phyloP scores from a whole-genome alignment of 2,888 invertebrate genomes.

The Caenorhabditis wallacei region DNA sequence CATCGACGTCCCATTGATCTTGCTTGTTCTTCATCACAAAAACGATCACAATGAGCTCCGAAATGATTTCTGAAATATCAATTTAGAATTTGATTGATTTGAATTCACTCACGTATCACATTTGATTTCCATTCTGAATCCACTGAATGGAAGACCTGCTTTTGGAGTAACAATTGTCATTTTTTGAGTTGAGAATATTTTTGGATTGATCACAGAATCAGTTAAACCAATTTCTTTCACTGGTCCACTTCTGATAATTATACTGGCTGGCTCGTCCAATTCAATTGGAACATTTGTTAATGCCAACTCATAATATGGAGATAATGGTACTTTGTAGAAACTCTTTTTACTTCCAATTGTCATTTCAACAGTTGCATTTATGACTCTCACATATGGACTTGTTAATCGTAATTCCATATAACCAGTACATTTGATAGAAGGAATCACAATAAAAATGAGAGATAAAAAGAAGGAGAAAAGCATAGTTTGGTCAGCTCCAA shows the following conservation, averaged over 20 bases:
- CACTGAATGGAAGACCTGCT: constrained; percentile 27
- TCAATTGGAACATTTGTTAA: constrained; percentile 27
- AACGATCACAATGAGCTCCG: constrained; percentile 24
- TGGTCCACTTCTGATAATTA: constrained; percentile 30
- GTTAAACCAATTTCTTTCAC: constrained; percentile 33
- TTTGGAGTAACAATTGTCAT: constrained; percentile 27
- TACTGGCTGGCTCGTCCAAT: constrained; percentile 25
- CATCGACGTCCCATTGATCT: constrained; percentile 20
- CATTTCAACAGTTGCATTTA: constrained; percentile 23
- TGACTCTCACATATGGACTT: constrained; percentile 27
- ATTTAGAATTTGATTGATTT: neutral
- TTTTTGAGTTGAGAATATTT: constrained; percentile 31
- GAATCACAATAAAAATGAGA: neutral
- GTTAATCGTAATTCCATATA: constrained; percentile 33
- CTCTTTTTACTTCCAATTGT: constrained; percentile 18
- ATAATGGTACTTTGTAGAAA: constrained; percentile 26
- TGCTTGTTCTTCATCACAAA: constrained; percentile 32
- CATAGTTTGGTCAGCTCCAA: constrained; percentile 9
- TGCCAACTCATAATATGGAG: constrained; percentile 33
- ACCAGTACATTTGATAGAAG: constrained; percentile 11
- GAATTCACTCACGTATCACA: constrained; percentile 22
- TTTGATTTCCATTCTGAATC: constrained; percentile 30
- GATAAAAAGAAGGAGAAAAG: neutral
- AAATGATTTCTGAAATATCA: constrained; percentile 34
- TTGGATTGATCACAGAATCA: constrained; percentile 29